Evolutionary conservation across 1,140 invertebrate genomes (phyloP), one percentile per base, ranked within the genome.

Genomic region (Nautilus pompilius): DNA sequence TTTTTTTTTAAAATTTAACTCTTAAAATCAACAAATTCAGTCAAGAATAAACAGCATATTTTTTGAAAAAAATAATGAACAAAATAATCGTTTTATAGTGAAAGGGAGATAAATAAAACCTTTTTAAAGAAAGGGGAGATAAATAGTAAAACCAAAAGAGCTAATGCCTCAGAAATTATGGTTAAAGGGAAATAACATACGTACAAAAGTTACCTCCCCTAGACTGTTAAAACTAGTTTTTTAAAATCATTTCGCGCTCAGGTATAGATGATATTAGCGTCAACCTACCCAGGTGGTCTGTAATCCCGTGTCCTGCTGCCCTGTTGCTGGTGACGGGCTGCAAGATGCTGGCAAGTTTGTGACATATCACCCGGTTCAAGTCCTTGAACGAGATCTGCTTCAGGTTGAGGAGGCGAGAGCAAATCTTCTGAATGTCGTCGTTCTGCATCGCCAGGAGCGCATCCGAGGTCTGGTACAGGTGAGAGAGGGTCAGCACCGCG

Each of bases 361-460:
- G 77, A 34, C 69, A 69, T 28, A 83, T 79, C 15, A 84, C 77
- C 53, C 64, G 70, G 58, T 85, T 85, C 13, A 85, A 76, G 63
- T 83, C 78, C 58, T 68, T 57, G 60, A 84, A 80, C 24, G 77
- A 77, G 34, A 84, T 74, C 29, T 80, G 74, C 60, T 80, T 82
- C 5, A 82, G 75, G 49, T 70, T 72, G 36, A 82, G 55, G 8
- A 79, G 68, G 58, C 78, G 76, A 3, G 70, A 67, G 58, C 79
- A 84, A 17, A 81, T 79, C 58, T 77, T 79, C 24, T 83, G 79
- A 15, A 85, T 66, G 29, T 72, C 63, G 64, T 85, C 84, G 70
- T 85, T 85, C 62, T 84, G 76, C 69, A 84, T 77, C 5, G 81
- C 66, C 26, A 84, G 60, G 5, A 85, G 53, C 8, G 77, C 80